These are phyloP conservation scores for Apus apus DNA, from an alignment of 2,113 vertebrate genomes.

Conservation along the genomic window DNA sequence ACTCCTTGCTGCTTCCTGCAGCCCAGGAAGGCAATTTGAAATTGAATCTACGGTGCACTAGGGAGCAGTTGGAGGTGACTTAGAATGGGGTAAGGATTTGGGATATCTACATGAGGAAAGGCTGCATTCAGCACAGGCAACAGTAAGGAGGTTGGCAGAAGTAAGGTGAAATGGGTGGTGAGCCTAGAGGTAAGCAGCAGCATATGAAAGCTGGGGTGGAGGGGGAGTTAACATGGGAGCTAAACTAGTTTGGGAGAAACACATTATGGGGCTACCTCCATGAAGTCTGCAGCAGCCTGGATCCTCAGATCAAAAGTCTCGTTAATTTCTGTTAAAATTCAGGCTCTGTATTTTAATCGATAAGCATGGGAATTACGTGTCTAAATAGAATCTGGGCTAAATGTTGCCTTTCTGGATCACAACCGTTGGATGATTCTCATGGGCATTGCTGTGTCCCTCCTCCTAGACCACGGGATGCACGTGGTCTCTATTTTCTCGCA, in stretches of 20 bases:
- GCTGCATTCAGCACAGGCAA: not conserved
- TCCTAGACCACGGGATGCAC: not conserved
- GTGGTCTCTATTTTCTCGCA: not conserved
- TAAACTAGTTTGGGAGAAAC: rapidly evolving
- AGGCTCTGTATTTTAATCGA: not conserved
- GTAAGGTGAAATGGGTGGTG: not conserved
- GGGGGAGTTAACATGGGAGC: not conserved
- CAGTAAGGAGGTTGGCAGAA: not conserved
- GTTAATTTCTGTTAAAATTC: not conserved
- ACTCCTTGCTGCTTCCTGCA: not conserved
- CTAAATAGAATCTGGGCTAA: not conserved
- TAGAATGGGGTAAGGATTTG: not conserved
- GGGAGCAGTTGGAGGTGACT: conserved; percentile 14
- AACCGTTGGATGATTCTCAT: rapidly evolving
- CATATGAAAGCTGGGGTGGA: not conserved
- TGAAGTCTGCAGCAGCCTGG: not conserved
- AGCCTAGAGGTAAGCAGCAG: not conserved
- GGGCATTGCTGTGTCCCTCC: not conserved
- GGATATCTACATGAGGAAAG: not conserved
- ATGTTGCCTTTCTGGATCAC: not conserved
- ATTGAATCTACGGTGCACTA: not conserved
- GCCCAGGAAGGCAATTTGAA: not conserved
- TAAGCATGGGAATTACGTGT: not conserved
- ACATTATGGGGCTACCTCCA: not conserved
- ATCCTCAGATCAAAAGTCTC: not conserved